A percentile compares a stretch with the other conserved stretches of the same genome.
phyloP scores from a whole-genome alignment of 2,888 invertebrate species.

The Gandaritis pyraliata region DNA sequence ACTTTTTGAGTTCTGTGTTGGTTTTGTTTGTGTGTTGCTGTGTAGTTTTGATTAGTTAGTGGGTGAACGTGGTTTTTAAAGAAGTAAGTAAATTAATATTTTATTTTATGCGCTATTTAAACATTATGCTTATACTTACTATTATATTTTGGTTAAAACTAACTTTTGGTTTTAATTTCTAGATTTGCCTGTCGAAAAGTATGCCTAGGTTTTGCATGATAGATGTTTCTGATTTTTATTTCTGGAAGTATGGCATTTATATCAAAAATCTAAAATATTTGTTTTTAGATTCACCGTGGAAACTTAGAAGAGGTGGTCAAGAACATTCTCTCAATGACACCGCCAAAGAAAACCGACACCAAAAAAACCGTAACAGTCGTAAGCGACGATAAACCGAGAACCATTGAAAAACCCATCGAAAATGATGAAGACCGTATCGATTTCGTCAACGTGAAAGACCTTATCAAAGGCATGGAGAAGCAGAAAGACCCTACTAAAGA shows the following conservation, averaged over 20 bases:
- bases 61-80: constrained; percentile 31
- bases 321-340: constrained; percentile 73
- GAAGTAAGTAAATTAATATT: constrained; percentile 29
- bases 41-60: constrained; percentile 36
- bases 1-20: constrained; percentile 18
- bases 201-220: neutral
- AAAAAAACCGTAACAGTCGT: constrained; percentile 53
- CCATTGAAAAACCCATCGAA: constrained; percentile 51
- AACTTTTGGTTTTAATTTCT: constrained; percentile 6
- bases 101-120: constrained; percentile 24
- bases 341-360: constrained; percentile 66
- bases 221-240: neutral
- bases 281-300: constrained; percentile 84
- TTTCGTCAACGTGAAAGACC: constrained; percentile 84
- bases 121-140: constrained; percentile 9
- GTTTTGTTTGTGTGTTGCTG: constrained; percentile 33
- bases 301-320: constrained; percentile 78
- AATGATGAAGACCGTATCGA: constrained; percentile 80
- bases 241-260: too few relatives aligned
- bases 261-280: neutral
- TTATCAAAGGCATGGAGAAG: constrained; percentile 86
- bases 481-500: constrained; percentile 67
- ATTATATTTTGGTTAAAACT: constrained; percentile 4
- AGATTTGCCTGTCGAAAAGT: constrained; percentile 29
- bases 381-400: constrained; percentile 61